phyloP scores from a whole-genome alignment of 2,797 vertebrate species.

The Cephalopachus bancanus region DNA sequence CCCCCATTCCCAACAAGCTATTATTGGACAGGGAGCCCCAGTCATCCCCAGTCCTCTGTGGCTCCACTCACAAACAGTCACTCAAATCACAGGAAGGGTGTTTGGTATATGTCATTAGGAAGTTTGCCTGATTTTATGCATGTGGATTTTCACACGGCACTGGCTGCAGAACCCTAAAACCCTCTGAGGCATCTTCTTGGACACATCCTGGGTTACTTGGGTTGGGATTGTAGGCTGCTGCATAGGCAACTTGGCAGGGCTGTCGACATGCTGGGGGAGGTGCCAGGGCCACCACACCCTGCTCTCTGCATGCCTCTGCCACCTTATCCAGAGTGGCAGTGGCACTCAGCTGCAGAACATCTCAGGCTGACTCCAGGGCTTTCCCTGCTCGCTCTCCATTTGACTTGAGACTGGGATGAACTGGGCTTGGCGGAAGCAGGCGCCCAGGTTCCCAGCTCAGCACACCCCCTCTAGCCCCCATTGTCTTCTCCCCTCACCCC shows the following conservation, averaged over 20 bases:
- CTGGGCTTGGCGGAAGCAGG: neutral
- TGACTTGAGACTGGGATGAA: neutral
- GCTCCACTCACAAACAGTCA: neutral
- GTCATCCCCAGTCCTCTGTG: neutral
- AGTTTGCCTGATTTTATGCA: neutral
- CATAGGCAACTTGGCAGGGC: neutral
- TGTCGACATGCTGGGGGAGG: neutral
- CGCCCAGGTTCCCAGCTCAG: too few species aligned
- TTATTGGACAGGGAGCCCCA: neutral
- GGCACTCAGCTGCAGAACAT: neutral
- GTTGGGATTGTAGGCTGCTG: too few species aligned
- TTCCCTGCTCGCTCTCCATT: neutral
- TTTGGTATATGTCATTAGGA: neutral
- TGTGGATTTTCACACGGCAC: fast-evolving
- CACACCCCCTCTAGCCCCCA: neutral
- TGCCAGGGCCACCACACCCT: neutral
- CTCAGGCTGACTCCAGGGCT: fast-evolving
- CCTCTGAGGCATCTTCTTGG: neutral
- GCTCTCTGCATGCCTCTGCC: neutral
- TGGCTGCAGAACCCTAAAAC: neutral
- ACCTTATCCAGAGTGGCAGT: neutral
- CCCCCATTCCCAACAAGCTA: neutral
- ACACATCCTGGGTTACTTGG: neutral
- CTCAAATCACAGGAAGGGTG: neutral
- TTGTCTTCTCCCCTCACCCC: neutral